Conservation (phyloP, 2,797 vertebrate species). For the Gorsachius magnificus region DNA sequence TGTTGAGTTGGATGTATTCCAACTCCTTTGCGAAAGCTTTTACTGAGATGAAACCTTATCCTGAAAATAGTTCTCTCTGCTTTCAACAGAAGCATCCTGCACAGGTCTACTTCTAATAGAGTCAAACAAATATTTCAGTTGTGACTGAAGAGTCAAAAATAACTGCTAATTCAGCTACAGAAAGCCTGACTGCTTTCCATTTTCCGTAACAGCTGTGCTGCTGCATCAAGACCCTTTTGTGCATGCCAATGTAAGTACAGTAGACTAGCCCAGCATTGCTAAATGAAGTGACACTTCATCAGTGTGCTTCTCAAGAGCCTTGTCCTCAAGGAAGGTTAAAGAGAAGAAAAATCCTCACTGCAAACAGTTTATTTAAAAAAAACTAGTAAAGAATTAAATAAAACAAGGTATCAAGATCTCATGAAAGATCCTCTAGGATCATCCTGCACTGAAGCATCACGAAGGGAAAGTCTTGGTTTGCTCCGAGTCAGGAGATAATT, state of each 20-base stretch:
- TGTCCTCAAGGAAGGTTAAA: not conserved
- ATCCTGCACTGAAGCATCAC: not conserved
- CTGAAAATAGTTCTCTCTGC: not conserved
- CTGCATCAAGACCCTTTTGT: not conserved
- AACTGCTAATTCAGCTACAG: not conserved
- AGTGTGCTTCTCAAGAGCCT: not conserved
- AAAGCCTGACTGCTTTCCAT: not conserved
- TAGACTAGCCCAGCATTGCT: not conserved
- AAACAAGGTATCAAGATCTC: not conserved
- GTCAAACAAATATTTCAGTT: not conserved
- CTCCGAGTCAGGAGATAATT: not conserved
- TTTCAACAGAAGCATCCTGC: not conserved
- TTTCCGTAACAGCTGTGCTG: not conserved
- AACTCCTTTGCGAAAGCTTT: not conserved
- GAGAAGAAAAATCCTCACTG: not conserved
- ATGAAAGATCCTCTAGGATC: not conserved
- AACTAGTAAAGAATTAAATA: not conserved
- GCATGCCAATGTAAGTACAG: not conserved
- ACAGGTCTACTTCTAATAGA: not conserved
- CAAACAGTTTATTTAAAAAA: not conserved
- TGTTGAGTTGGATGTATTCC: not conserved
- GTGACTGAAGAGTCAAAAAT: not conserved
- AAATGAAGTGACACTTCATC: not conserved
- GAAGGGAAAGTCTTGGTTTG: not conserved
- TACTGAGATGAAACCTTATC: not conserved